These are phyloP conservation scores for Augiades crinisus DNA, from an alignment of 2,888 invertebrate species.

Conservation along the genomic window DNA sequence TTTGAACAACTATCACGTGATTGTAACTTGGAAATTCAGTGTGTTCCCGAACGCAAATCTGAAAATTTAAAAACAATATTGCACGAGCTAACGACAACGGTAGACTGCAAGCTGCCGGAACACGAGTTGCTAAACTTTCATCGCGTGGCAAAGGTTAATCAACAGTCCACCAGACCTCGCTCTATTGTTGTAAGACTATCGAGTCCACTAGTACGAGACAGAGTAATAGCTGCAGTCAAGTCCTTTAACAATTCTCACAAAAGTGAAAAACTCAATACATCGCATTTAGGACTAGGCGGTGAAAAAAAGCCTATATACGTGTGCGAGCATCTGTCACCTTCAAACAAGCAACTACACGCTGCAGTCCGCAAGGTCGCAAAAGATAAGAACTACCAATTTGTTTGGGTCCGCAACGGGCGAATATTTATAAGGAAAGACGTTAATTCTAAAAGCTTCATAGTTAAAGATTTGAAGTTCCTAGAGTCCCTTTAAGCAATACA, in stretches of 20 bases:
- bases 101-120: not conserved
- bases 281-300: conserved; percentile 10
- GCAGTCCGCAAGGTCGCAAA: conserved; percentile 21
- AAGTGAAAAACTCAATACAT: conserved; percentile 8
- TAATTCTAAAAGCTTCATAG: conserved; percentile 10
- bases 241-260: conserved; percentile 5
- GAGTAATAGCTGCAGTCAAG: conserved; percentile 12
- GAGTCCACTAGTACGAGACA: conserved; percentile 24
- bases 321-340: conserved; percentile 25
- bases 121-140: conserved; percentile 6
- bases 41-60: not conserved
- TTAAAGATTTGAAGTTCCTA: conserved; percentile 6
- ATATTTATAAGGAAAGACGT: conserved; percentile 25
- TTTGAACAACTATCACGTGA: not conserved
- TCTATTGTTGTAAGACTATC: conserved; percentile 29
- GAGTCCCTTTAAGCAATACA: not conserved
- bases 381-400: conserved; percentile 21
- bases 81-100: not conserved
- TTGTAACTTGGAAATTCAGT: conserved; percentile 8
- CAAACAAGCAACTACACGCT: conserved; percentile 26
- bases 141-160: not conserved
- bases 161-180: not conserved
- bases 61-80: conserved; percentile 6
- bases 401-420: conserved; percentile 25
- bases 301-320: conserved; percentile 7